A percentile compares a stretch with the other conserved stretches of the same genome.
Evolutionary conservation across 2,888 invertebrate species (phyloP).

Genomic region (Unio pictorum): DNA sequence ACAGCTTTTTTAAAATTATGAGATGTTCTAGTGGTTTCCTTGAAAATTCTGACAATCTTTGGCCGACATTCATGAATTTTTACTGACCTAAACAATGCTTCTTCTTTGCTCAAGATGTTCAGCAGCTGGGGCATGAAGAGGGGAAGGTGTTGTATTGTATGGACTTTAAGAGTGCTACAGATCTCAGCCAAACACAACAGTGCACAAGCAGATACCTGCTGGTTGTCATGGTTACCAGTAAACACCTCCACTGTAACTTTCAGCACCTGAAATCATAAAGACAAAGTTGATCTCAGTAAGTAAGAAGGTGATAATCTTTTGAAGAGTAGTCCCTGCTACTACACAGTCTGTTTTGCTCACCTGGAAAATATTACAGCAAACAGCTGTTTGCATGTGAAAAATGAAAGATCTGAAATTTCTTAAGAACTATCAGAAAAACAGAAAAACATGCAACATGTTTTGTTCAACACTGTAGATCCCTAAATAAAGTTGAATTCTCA

Average conservation of each 20-base stretch:
- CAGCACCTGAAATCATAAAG: constrained; percentile 74
- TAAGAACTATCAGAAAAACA: too few species aligned
- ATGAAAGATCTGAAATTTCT: too few species aligned
- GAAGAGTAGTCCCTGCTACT: neutral
- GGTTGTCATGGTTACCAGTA: constrained; percentile 53
- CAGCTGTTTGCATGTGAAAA: too few species aligned
- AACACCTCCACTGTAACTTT: constrained; percentile 79
- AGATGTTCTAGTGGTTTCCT: too few species aligned
- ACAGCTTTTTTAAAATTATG: too few species aligned
- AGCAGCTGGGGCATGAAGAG: constrained; percentile 81
- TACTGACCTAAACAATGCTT: constrained; percentile 36
- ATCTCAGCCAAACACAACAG: constrained; percentile 79
- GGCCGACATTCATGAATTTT: neutral
- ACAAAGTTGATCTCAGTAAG: neutral
- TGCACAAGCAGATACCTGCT: constrained; percentile 59
- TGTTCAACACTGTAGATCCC: too few species aligned
- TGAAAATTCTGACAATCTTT: too few species aligned
- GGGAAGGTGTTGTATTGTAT: constrained; percentile 82
- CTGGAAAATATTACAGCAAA: too few species aligned
- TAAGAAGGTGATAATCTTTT: neutral
- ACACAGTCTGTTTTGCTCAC: too few species aligned
- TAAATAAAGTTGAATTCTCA: too few species aligned
- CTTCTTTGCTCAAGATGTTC: constrained; percentile 37
- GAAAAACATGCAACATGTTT: too few species aligned
- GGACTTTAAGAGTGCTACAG: constrained; percentile 82